These are phyloP conservation scores for Proterorhinus semilunaris DNA, from an alignment of 2,113 vertebrate species.

Conservation along the genomic window DNA sequence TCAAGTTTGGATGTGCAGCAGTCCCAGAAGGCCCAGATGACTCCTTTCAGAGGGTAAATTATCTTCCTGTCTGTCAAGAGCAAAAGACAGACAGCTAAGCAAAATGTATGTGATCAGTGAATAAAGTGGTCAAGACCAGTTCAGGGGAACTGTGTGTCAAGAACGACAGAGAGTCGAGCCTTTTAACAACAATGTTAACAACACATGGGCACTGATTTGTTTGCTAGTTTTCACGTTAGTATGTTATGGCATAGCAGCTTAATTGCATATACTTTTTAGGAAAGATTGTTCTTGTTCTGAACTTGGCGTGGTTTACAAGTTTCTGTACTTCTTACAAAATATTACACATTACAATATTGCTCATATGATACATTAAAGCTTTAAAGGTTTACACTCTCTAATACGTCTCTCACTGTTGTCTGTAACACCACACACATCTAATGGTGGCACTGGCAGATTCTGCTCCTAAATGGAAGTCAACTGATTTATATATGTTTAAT, in stretches of 20 bases:
- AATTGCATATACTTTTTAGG: background rate
- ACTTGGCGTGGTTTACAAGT: too few species aligned
- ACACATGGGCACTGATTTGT: background rate
- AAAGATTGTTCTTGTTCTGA: background rate
- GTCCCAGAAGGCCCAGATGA: conserved; percentile 46
- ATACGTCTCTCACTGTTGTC: too few species aligned
- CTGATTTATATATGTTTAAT: conserved; percentile 9
- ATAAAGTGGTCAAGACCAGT: background rate
- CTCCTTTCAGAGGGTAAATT: conserved; percentile 57
- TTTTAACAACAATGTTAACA: too few species aligned
- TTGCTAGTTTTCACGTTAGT: background rate
- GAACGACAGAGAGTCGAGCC: background rate
- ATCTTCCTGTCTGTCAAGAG: conserved; percentile 45
- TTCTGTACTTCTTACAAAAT: background rate
- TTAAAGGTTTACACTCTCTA: too few species aligned
- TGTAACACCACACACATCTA: too few species aligned
- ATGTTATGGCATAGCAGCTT: background rate
- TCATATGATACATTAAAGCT: background rate
- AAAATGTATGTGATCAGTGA: conserved; percentile 1
- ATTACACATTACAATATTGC: too few species aligned
- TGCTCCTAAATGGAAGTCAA: background rate
- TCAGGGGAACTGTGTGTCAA: background rate
- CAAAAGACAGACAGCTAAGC: conserved; percentile 1
- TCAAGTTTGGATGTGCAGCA: conserved; percentile 17
- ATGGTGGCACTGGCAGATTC: too few species aligned